Conservation (phyloP, 1,140 invertebrate genomes). For the Protaetia brevitarsis region DNA sequence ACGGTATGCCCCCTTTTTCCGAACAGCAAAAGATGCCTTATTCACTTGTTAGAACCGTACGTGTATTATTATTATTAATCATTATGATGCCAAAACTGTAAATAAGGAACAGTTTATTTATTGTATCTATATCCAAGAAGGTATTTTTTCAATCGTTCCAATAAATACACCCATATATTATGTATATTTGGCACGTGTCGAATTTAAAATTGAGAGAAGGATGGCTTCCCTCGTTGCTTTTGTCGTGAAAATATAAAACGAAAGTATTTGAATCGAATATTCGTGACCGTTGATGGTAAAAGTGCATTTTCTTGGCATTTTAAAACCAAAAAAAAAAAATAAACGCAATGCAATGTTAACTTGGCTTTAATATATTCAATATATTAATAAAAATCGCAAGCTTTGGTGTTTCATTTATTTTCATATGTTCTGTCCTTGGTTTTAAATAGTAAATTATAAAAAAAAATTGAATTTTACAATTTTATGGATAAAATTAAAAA, state of each 20-base stretch:
- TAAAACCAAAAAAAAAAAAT: too few species aligned
- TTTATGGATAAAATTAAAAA: too few species aligned
- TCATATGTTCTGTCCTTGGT: too few species aligned
- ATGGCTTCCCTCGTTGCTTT: too few species aligned
- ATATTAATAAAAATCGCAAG: constrained; percentile 19
- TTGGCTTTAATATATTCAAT: constrained; percentile 14
- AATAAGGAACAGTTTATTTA: neutral
- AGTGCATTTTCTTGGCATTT: neutral
- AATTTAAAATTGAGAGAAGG: neutral
- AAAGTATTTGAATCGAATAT: neutral
- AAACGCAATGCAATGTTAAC: constrained; percentile 11
- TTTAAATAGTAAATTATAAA: too few species aligned
- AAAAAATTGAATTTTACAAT: too few species aligned
- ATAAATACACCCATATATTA: neutral
- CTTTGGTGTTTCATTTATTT: too few species aligned
- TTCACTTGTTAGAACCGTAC: neutral
- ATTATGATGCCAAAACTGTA: neutral
- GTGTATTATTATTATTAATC: neutral
- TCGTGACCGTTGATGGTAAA: neutral
- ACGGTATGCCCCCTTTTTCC: neutral
- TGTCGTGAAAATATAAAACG: neutral
- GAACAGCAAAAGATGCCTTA: neutral
- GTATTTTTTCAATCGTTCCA: neutral
- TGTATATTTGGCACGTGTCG: neutral
- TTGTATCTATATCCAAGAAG: neutral